phyloP scores from a whole-genome alignment of 35 echinoderm and acorn worm species.

The Nesometra sesokonis region DNA sequence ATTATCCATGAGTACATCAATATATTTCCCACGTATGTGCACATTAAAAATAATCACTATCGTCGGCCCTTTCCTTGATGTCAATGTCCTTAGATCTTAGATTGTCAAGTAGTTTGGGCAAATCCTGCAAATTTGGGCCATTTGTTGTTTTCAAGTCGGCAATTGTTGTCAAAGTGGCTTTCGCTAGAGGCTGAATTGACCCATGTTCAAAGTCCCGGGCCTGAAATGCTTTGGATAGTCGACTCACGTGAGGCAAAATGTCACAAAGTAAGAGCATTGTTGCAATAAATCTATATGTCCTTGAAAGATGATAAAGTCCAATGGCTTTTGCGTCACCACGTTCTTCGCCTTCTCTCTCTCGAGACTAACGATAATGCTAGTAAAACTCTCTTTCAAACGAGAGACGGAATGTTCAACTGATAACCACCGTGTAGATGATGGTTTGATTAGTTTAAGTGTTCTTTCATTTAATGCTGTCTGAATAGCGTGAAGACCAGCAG shows the following conservation, averaged over 20 bases:
- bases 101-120: background rate
- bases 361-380: background rate
- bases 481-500: constrained; percentile 16
- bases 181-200: background rate
- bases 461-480: constrained; percentile 8
- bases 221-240: constrained; percentile 9
- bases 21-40: background rate
- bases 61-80: background rate
- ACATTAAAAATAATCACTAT: background rate
- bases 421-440: constrained; percentile 7
- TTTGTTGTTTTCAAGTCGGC: background rate
- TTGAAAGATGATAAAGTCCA: background rate
- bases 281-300: background rate
- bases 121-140: background rate
- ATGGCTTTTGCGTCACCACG: background rate
- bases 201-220: constrained; percentile 1
- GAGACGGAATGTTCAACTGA: background rate
- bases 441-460: background rate
- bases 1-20: background rate
- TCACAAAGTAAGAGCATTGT: constrained; percentile 6
- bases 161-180: background rate
- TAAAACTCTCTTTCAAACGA: background rate
- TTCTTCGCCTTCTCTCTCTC: background rate
- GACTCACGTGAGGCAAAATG: background rate
- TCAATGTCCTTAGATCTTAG: background rate